A percentile compares a stretch with the other conserved stretches of the same genome.
Conservation (phyloP, 1,140 invertebrate genomes). For the Brevipalpus yothersi region DNA sequence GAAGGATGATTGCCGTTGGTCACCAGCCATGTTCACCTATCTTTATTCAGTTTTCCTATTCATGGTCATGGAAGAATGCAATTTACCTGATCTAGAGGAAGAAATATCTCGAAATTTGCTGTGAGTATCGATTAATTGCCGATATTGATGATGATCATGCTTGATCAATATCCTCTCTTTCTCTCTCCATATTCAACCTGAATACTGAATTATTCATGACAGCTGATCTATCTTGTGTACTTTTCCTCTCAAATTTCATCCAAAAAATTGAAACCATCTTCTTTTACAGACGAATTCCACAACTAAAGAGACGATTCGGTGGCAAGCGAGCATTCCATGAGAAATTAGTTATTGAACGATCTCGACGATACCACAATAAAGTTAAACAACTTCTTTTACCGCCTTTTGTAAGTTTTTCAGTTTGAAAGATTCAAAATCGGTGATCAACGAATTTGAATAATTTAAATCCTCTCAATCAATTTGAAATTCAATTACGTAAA, state of each 20-base stretch:
- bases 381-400: constrained; percentile 47
- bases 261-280: constrained; percentile 12
- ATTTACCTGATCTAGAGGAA: constrained; percentile 19
- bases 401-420: constrained; percentile 26
- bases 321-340: constrained; percentile 90
- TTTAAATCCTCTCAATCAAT: neutral
- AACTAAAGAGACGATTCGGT: constrained; percentile 63
- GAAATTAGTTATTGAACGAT: constrained; percentile 71
- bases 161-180: constrained; percentile 17
- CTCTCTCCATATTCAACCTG: neutral
- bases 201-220: neutral
- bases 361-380: constrained; percentile 47
- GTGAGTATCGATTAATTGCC: too few species aligned
- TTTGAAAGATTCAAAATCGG: too few species aligned
- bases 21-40: constrained; percentile 66
- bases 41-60: constrained; percentile 55
- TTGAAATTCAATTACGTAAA: too few species aligned
- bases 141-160: too few species aligned
- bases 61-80: constrained; percentile 21
- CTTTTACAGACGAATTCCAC: constrained; percentile 25
- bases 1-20: constrained; percentile 61
- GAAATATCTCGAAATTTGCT: constrained; percentile 26
- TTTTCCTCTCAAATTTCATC: neutral
- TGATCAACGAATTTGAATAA: too few species aligned
- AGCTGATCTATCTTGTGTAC: neutral